Conservation (phyloP, 2,888 invertebrate genomes). For the Hedychridium roseum region DNA sequence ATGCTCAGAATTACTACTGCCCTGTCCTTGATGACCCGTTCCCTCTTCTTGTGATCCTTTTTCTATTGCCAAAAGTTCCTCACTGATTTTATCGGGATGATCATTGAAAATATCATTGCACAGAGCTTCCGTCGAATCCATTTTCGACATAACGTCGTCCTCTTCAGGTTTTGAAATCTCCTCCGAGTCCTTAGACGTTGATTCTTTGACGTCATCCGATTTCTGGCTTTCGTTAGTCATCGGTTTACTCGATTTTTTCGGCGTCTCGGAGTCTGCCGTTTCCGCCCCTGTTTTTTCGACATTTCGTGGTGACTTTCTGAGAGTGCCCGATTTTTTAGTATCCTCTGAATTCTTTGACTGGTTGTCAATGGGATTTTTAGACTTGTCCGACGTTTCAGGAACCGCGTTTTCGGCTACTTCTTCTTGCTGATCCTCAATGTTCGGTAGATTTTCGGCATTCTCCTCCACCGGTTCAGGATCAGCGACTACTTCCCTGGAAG, state of each 20-base stretch:
- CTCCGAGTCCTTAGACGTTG: conserved; percentile 2
- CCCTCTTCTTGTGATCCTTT: too few species aligned
- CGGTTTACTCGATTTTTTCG: conserved; percentile 23
- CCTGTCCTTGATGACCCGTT: too few species aligned
- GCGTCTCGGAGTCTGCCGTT: conserved; percentile 14
- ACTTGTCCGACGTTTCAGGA: too few species aligned
- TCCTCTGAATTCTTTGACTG: conserved; percentile 18
- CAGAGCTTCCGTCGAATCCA: too few species aligned
- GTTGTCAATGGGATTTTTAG: conserved; percentile 9
- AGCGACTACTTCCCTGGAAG: conserved; percentile 21
- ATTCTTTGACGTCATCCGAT: conserved; percentile 17
- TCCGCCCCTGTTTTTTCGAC: conserved; percentile 26
- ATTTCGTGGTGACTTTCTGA: conserved; percentile 36
- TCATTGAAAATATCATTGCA: not conserved
- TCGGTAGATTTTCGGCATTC: not conserved
- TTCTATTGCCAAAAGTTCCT: too few species aligned
- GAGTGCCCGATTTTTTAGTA: conserved; percentile 16
- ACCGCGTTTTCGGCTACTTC: too few species aligned
- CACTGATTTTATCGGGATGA: too few species aligned
- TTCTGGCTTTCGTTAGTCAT: conserved; percentile 12
- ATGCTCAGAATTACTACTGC: too few species aligned
- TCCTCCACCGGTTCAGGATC: conserved; percentile 14
- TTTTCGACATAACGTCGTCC: too few species aligned
- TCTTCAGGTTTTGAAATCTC: too few species aligned
- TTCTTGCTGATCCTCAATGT: too few species aligned